Conservation (phyloP, 1,140 invertebrate species). For the Ceratitis capitata region DNA sequence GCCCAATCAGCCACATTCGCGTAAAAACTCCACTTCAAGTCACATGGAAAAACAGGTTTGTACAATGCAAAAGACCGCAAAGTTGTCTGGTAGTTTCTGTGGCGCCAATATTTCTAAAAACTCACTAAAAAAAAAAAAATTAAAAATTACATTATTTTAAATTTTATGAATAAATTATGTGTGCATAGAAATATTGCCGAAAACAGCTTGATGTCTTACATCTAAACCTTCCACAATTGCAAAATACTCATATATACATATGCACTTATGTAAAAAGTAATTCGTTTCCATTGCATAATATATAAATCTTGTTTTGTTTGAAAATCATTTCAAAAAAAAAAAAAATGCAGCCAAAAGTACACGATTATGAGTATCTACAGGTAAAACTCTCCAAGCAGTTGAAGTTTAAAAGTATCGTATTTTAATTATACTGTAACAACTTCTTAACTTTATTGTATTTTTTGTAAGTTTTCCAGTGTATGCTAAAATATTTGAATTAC, state of each 20-base stretch:
- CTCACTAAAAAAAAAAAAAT: not conserved
- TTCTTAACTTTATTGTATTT: too few species aligned
- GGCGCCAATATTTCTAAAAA: not conserved
- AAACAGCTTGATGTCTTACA: not conserved
- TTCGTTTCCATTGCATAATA: not conserved
- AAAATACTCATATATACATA: not conserved
- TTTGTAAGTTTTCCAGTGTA: too few species aligned
- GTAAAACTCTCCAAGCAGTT: constrained; percentile 55
- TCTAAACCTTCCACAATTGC: not conserved
- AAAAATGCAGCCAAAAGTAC: constrained; percentile 63
- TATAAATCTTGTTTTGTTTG: constrained; percentile 23
- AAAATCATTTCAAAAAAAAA: constrained; percentile 27
- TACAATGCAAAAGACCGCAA: not conserved
- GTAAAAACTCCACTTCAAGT: constrained; percentile 58
- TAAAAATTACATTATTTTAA: not conserved
- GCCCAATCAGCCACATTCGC: constrained; percentile 50
- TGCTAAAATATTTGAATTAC: not conserved
- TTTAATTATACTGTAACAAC: too few species aligned
- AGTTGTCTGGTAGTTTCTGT: not conserved
- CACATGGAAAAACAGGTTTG: constrained; percentile 65
- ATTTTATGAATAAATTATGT: not conserved
- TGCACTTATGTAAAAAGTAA: not conserved
- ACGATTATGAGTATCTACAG: constrained; percentile 65
- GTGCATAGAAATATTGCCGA: not conserved
- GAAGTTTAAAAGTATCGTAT: not conserved